Percentiles rank a stretch among this genome's conserved stretches.
phyloP scores from a whole-genome alignment of 2,797 vertebrate genomes.

The Alauda arvensis region DNA sequence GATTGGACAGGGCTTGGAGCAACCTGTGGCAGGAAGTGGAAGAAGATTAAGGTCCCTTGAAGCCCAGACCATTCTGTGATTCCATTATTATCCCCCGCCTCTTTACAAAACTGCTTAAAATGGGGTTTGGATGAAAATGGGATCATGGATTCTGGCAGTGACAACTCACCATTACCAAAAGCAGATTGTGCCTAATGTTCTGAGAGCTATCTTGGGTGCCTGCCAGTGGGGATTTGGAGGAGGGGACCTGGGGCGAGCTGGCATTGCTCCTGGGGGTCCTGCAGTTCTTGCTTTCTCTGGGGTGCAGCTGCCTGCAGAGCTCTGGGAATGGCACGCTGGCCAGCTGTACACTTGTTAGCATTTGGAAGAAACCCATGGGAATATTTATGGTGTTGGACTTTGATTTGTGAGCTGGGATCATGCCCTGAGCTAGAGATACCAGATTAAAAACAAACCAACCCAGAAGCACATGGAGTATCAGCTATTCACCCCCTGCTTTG shows the following conservation, averaged over 20 bases:
- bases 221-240: neutral
- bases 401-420: neutral
- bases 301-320: neutral
- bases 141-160: neutral
- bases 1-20: fast-evolving
- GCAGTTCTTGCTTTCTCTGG: fast-evolving
- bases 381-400: neutral
- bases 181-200: neutral
- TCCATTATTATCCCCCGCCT: neutral
- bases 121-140: neutral
- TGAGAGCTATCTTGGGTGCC: neutral
- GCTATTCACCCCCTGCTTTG: neutral
- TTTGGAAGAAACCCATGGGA: neutral
- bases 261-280: neutral
- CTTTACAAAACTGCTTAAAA: neutral
- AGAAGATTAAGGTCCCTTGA: neutral
- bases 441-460: neutral
- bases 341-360: neutral
- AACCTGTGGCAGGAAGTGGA: neutral
- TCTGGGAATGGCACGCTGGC: neutral
- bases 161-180: fast-evolving
- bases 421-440: neutral
- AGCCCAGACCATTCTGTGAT: neutral
- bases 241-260: neutral
- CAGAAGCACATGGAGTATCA: neutral